Conservation (phyloP, 2,113 vertebrate genomes). For the Triplophysa dalaica region DNA sequence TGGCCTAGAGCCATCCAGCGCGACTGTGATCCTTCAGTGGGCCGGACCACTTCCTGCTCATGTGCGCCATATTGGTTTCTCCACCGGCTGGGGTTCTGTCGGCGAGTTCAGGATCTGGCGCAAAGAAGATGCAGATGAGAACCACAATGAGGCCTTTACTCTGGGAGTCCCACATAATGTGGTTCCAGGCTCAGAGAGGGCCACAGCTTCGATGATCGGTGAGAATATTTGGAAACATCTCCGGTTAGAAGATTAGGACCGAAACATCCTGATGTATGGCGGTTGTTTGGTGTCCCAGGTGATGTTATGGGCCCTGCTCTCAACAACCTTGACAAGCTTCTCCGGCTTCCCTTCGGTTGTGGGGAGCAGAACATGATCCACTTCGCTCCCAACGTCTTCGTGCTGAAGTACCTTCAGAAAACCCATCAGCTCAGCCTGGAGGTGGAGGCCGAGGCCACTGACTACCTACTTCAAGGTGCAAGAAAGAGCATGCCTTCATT, state of each 20-base stretch:
- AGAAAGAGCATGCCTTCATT: conserved; percentile 2
- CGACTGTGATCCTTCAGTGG: conserved; percentile 86
- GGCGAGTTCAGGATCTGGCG: conserved; percentile 95
- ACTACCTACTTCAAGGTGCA: conserved; percentile 84
- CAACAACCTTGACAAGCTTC: conserved; percentile 86
- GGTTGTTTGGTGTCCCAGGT: conserved; percentile 67
- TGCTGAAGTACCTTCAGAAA: conserved; percentile 91
- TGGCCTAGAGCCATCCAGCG: conserved; percentile 80
- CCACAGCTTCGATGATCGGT: conserved; percentile 90
- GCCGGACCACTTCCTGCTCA: conserved; percentile 73
- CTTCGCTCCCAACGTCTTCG: conserved; percentile 92
- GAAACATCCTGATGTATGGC: not conserved
- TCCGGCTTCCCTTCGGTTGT: conserved; percentile 88
- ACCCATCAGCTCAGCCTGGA: conserved; percentile 85
- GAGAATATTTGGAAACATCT: conserved; percentile 27
- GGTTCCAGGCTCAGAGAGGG: conserved; percentile 88
- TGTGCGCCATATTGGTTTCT: conserved; percentile 89
- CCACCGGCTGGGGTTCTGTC: conserved; percentile 92
- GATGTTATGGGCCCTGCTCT: conserved; percentile 93
- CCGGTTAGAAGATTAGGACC: too few relatives aligned
- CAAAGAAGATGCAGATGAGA: conserved; percentile 90
- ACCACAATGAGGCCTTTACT: conserved; percentile 94
- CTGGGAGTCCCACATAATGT: conserved; percentile 88
- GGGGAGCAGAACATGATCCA: conserved; percentile 98
- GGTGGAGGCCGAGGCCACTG: conserved; percentile 85